Base-by-base conservation (phyloP, 2,888 invertebrate species). In the Caenorhabditis sulstoni region DNA sequence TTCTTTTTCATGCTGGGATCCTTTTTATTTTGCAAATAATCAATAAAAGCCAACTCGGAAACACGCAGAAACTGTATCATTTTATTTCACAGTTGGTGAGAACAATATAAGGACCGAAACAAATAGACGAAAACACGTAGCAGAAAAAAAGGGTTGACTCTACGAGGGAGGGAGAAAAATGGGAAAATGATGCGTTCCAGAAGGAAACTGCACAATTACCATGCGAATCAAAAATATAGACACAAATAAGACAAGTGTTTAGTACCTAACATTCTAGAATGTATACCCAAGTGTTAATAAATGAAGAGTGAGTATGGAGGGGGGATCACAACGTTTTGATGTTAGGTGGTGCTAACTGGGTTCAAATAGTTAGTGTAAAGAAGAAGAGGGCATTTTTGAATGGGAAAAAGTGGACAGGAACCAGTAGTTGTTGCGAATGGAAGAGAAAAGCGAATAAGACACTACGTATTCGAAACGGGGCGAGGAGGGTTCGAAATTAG, bases 291-390 rank as follows among this genome's bases (percentile, higher is more conserved):
- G 7, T 29, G 29, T 29, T 5, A 29, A 29, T 29, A 29, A 29
- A 5, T 3, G 7, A 29, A 7, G 29, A 7, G 29, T 29, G 29
- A 29, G 29, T 29, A 29, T 29, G 29, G n/a, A n/a, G 22, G 22
- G n/a, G 14, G 47, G 50, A 64, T 64, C 62, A 64, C 52, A 53
- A 65, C 50, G 29, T 29, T 20, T 45, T 49, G 50, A 59, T 59
- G 59, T 45, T 58, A 9, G 29, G 45, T 47, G 29, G 45, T 18
- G 41, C 11, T 35, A 59, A 59, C 45, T 59, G 59, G 47, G 58
- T 11, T 58, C 47, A n/a, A n/a, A n/a, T n/a, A 22, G 37, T 18
- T 22, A 44, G 22, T 18, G 22, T 5, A 41, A 22, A 57, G 9
- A 22, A 39, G 14, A n/a, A n/a, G n/a, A n/a, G n/a, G n/a, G 3